Conservation (phyloP, 2,797 vertebrate genomes). For the Pangasius sanitwongsei region DNA sequence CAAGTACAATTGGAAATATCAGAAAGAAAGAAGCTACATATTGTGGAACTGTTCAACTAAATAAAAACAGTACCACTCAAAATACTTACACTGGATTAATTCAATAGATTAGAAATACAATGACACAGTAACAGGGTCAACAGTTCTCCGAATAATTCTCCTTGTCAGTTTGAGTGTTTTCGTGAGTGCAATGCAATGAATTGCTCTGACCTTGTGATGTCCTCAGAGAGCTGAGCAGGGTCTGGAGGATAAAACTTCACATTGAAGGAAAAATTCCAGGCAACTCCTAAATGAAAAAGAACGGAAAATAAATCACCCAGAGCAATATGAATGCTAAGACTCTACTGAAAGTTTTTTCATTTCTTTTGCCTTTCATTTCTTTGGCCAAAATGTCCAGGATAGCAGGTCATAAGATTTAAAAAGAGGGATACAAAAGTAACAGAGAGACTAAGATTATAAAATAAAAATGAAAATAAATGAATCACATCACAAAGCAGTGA, state of each 20-base stretch:
- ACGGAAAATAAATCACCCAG: background rate
- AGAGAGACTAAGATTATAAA: background rate
- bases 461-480: background rate
- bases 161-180: background rate
- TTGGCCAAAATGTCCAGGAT: background rate
- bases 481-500: background rate
- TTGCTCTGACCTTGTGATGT: constrained; percentile 87
- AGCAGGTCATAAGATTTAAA: background rate
- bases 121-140: constrained; percentile 7
- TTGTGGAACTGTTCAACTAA: background rate
- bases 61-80: background rate
- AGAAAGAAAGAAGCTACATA: constrained; percentile 5
- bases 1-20: background rate
- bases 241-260: constrained; percentile 98
- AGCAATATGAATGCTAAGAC: background rate
- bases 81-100: background rate
- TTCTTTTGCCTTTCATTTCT: background rate
- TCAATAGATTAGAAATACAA: background rate
- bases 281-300: constrained; percentile 77
- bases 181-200: background rate
- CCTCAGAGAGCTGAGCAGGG: constrained; percentile 92
- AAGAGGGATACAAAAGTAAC: background rate
- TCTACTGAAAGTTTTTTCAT: background rate
- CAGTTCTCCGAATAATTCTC: background rate
- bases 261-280: constrained; percentile 95